A percentile compares a stretch with the other conserved stretches of the same genome.
These are phyloP conservation scores for Sclerurus mexicanus DNA, from an alignment of 2,113 vertebrate species.

Conservation along the genomic window DNA sequence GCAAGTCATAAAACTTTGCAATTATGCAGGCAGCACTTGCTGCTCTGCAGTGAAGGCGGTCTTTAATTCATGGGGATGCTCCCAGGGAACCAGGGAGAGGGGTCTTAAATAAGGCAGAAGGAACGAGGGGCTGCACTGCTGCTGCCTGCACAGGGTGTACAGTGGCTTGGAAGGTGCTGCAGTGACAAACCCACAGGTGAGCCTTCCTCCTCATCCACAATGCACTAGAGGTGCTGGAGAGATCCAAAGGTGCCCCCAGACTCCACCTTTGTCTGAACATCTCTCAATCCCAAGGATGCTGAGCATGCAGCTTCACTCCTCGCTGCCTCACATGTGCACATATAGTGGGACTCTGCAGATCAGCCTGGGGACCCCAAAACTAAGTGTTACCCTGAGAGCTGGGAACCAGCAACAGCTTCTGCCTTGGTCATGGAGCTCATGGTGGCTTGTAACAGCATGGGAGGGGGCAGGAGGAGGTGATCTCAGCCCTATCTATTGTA, in stretches of 20 bases:
- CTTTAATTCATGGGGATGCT: slow-evolving; percentile 18
- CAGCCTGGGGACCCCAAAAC: background rate
- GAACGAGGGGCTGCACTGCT: background rate
- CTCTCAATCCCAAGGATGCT: background rate
- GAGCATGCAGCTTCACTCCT: fast-evolving
- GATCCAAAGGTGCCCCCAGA: background rate
- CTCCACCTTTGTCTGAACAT: background rate
- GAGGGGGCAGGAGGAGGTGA: background rate
- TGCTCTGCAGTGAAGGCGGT: fast-evolving
- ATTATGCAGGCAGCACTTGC: background rate
- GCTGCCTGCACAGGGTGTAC: fast-evolving
- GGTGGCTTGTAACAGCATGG: fast-evolving
- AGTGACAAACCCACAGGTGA: background rate
- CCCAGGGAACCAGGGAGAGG: background rate
- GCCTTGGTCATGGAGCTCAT: background rate
- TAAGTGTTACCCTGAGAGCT: background rate
- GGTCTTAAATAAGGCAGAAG: background rate
- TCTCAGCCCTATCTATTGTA: background rate
- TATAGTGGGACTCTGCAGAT: fast-evolving
- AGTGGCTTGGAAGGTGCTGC: background rate
- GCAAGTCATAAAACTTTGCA: slow-evolving; percentile 32
- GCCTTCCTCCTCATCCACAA: background rate
- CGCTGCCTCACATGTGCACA: background rate
- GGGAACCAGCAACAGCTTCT: background rate
- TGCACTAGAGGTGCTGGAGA: background rate